Base-by-base conservation (phyloP, 2,797 vertebrate genomes). In the Denticeps clupeoides region DNA sequence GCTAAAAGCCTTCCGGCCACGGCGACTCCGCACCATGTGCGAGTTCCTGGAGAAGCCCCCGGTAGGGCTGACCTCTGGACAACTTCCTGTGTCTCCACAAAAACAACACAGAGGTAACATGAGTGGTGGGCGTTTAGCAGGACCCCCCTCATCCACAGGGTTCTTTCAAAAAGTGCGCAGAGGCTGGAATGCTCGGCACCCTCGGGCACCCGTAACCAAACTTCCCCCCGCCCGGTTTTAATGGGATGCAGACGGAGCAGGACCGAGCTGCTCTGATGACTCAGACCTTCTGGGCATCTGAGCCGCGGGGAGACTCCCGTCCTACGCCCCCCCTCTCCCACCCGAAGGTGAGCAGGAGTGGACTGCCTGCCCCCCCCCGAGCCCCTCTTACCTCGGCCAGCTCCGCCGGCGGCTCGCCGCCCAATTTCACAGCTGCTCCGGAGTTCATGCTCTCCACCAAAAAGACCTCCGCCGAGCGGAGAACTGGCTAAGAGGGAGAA, bases 361-460 rank as follows among this genome's bases (percentile, higher is more conserved):
- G 23, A 4, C 11, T 29, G 2, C 4, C 29, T 12, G 4, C 10
- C 2, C 15, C 13, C 13, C 22, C 4, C 21, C 15, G 18, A 4
- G 22, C 8, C 33, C 65, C 16, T 64, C 85, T 84, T 75, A 89
- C 87, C 87, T 89, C 85, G 41, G 76, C 75, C 56, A 80, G 75
- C 65, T 85, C 83, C 7, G 73, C 73, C 37, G 81, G 68, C 18
- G 71, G 59, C 41, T 86, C 84, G 58, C 73, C 80, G 58, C 75
- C 82, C 58, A 79, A 79, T 70, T 77, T 85, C 67, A 80, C 16
- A 45, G 77, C 69, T 68, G 79, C 79, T 78, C 81, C 81, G 53
- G 84, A 84, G 83, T 84, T 86, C 87, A 89, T 89, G 71, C 64
- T 80, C 78, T 56, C 71, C 69, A 65, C 70, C 4, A 9, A 18